These are phyloP conservation scores for Ctenochaetus hawaiiensis DNA, from an alignment of 2,797 vertebrate genomes.

Conservation along the genomic window DNA sequence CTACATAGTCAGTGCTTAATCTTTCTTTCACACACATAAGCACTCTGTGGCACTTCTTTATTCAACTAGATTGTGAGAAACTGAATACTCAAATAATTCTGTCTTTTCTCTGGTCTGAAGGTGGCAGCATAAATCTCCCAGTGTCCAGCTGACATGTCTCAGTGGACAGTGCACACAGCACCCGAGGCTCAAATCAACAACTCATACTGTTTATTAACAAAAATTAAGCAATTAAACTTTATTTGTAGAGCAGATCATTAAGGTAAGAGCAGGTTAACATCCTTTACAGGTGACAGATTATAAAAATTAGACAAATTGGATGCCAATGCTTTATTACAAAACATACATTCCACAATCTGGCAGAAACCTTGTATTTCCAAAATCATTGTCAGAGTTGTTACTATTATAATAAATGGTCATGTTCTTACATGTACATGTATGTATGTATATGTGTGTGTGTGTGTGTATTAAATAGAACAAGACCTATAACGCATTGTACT, in stretches of 20 bases:
- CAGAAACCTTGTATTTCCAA: no score
- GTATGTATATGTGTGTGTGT: no score
- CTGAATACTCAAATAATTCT: neutral
- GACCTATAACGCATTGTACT: neutral
- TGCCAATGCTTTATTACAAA: no score
- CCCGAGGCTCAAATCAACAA: neutral
- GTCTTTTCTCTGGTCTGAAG: neutral
- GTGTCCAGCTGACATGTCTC: neutral
- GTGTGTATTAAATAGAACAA: neutral
- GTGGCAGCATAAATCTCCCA: conserved; percentile 14
- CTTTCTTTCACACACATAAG: neutral
- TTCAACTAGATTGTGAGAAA: no score
- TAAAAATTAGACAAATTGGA: no score
- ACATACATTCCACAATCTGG: no score
- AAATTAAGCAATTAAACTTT: no score
- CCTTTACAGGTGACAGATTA: no score
- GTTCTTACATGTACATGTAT: no score
- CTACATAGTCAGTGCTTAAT: neutral
- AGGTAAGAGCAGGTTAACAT: no score
- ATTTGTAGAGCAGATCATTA: neutral
- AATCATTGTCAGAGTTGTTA: no score
- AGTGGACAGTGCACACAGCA: neutral
- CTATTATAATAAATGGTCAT: no score
- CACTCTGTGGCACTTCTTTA: neutral
- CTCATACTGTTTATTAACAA: neutral